These are phyloP conservation scores for Chaetophractus vellerosus DNA, from an alignment of 2,797 vertebrate genomes.

Conservation along the genomic window DNA sequence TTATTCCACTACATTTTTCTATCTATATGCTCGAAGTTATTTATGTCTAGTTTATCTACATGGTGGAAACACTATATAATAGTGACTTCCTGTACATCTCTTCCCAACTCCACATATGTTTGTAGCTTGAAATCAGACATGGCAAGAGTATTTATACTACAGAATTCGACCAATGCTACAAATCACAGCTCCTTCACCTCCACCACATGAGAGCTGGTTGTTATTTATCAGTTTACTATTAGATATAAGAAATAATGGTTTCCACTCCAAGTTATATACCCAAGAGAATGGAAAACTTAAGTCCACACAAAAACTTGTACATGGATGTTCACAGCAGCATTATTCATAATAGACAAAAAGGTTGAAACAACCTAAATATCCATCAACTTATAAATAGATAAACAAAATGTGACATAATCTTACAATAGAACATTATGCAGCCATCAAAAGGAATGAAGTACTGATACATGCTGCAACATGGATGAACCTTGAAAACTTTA, in stretches of 20 bases:
- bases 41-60: background rate
- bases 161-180: slow-evolving; percentile 31
- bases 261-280: background rate
- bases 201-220: background rate
- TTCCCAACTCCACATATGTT: background rate
- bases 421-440: no score
- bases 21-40: background rate
- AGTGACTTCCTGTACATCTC: background rate
- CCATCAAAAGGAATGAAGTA: no score
- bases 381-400: no score
- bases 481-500: no score
- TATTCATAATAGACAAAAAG: no score
- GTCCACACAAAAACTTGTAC: background rate
- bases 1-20: slow-evolving; percentile 20
- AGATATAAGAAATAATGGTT: slow-evolving; percentile 8
- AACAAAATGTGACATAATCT: no score
- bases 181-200: background rate
- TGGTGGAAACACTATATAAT: background rate
- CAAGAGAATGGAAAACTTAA: slow-evolving; percentile 3
- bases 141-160: background rate
- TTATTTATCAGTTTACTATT: background rate
- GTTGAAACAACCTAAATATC: no score
- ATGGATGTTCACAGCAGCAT: no score
- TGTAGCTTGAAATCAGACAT: background rate
- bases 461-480: no score